Evolutionary conservation across 1,140 invertebrate genomes (phyloP), one percentile per base, ranked within the genome.

Genomic region (Mycetomoellerius zeteki): DNA sequence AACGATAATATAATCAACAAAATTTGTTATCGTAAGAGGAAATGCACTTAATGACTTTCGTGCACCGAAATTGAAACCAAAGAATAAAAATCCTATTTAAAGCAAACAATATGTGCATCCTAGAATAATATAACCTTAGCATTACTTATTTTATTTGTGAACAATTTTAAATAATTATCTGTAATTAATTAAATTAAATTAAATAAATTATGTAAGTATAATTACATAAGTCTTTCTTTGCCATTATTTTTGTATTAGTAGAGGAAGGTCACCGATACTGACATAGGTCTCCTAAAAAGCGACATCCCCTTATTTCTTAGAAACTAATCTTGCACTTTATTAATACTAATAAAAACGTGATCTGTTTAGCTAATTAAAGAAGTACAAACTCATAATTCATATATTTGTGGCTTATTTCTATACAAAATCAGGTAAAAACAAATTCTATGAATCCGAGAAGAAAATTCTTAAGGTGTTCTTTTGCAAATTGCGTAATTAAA

Each of bases 21-120:
- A 47, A 75, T 75, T 75, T 2, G 6, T 60, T 33, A 60, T 82
- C 64, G 14, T 7, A 19, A 60, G 10, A 75, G 69, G 33, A 56
- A 84, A 7, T 19, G 16, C 19, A 60, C 54, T 82, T 52, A 47
- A 69, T 69, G 21, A 65, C 24, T 37, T 69, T 54, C 37, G 8
- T 69, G 16, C 21, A 2, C 24, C 52, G n/a, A 71, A 54, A 19
- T 19, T 81, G n/a, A 75, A 75, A 60, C 43, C 24, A 50, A 75
- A 60, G 52, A 82, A 47, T 27, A 47, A 73, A 72, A 56, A 6
- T 73, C 12, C 3, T 58, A 47, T 82, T 43, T 82, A 47, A 72
- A 24, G 56, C 6, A 8, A 4, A 82, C 14, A 81, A 37, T 47
- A 60, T 21, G 24, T 47, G 76, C 5, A 47, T 62, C 10, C 6